These are phyloP conservation scores for Tenthredo amoena DNA, from an alignment of 2,888 invertebrate genomes.

Conservation along the genomic window DNA sequence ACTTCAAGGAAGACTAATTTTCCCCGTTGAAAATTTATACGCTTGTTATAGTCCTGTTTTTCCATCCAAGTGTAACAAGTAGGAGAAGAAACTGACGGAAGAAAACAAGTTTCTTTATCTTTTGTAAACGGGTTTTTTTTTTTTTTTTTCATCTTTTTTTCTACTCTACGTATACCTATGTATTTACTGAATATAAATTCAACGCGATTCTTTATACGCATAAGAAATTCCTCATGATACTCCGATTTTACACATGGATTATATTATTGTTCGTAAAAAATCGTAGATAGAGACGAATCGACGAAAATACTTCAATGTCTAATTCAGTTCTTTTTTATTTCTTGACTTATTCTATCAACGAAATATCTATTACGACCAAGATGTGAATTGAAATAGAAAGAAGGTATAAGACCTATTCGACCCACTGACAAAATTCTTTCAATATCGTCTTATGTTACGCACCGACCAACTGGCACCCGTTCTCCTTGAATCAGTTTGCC, in stretches of 20 bases:
- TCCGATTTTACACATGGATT: background rate
- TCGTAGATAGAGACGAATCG: background rate
- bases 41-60: too few species aligned
- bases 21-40: background rate
- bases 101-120: too few species aligned
- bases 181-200: background rate
- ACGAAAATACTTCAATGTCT: background rate
- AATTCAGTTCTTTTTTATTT: background rate
- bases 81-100: too few species aligned
- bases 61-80: too few species aligned
- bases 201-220: background rate
- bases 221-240: background rate
- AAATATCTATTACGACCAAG: background rate
- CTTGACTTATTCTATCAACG: background rate
- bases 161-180: too few species aligned
- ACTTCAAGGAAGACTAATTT: too few species aligned
- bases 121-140: too few species aligned
- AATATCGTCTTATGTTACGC: background rate
- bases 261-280: background rate
- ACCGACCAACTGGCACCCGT: background rate
- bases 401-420: background rate
- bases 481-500: constrained; percentile 38
- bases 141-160: too few species aligned
- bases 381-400: background rate
- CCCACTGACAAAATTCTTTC: constrained; percentile 41